phyloP scores from a whole-genome alignment of 2,888 invertebrate genomes.

The Apodemia mormo region DNA sequence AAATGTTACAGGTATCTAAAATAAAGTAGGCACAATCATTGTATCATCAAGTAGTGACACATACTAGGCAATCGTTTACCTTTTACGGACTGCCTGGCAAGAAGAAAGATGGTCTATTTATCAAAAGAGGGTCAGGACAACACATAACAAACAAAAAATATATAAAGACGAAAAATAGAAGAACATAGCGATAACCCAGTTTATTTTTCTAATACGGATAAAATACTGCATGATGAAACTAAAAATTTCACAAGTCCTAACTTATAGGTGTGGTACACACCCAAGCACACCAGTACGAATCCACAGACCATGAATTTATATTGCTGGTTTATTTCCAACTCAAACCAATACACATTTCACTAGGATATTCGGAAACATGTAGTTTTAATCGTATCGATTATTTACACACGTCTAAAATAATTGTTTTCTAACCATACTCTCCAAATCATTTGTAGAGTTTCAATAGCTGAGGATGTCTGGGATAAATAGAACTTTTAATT shows the following conservation, averaged over 20 bases:
- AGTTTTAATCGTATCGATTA: constrained; percentile 12
- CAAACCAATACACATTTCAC: constrained; percentile 42
- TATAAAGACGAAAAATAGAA: too few species aligned
- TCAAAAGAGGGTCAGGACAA: too few species aligned
- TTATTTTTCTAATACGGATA: neutral
- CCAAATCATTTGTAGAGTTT: neutral
- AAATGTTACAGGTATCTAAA: too few species aligned
- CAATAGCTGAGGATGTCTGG: neutral
- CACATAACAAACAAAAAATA: too few species aligned
- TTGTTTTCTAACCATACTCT: constrained; percentile 8
- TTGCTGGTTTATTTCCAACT: constrained; percentile 72
- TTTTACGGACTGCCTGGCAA: too few species aligned
- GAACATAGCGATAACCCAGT: too few species aligned
- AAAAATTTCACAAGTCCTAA: constrained; percentile 14
- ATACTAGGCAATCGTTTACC: too few species aligned
- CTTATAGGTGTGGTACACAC: neutral
- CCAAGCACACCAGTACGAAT: constrained; percentile 47
- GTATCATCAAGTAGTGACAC: too few species aligned
- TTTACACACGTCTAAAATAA: constrained; percentile 16
- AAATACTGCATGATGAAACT: neutral
- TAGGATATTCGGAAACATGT: constrained; percentile 1
- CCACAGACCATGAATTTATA: constrained; percentile 70
- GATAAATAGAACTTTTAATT: neutral
- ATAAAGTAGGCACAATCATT: too few species aligned
- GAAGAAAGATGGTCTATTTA: too few species aligned